These are phyloP conservation scores for Agonopterix heracliana DNA, from an alignment of 2,888 invertebrate genomes.

Conservation along the genomic window DNA sequence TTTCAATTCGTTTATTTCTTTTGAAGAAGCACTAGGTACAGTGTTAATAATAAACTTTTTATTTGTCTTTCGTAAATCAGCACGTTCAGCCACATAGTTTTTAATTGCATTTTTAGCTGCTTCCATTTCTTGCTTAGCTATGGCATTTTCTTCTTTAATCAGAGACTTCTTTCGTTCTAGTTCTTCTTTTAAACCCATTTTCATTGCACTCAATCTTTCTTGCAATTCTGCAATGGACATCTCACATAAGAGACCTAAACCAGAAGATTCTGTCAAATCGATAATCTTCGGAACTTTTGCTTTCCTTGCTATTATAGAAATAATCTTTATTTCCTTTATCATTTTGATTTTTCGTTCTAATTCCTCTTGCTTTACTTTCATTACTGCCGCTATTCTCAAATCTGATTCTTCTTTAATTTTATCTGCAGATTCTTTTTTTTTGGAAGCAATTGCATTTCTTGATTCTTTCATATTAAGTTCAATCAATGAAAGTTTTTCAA, in stretches of 20 bases:
- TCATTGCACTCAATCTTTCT: slow-evolving; percentile 68
- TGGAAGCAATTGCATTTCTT: slow-evolving; percentile 33
- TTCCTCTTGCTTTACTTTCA: slow-evolving; percentile 66
- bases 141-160: slow-evolving; percentile 60
- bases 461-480: slow-evolving; percentile 49
- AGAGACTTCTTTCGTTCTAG: slow-evolving; percentile 59
- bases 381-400: slow-evolving; percentile 40
- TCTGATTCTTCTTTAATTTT: slow-evolving; percentile 49
- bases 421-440: slow-evolving; percentile 49
- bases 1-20: slow-evolving; percentile 65
- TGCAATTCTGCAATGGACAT: slow-evolving; percentile 80
- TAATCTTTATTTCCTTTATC: slow-evolving; percentile 70
- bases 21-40: slow-evolving; percentile 29
- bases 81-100: slow-evolving; percentile 47
- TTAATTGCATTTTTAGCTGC: slow-evolving; percentile 60
- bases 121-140: slow-evolving; percentile 62
- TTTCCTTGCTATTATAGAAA: slow-evolving; percentile 67
- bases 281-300: slow-evolving; percentile 69
- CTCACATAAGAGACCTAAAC: slow-evolving; percentile 77
- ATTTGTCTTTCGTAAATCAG: slow-evolving; percentile 34
- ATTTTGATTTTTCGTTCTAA: slow-evolving; percentile 63
- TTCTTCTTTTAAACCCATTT: slow-evolving; percentile 70
- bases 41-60: slow-evolving; percentile 28
- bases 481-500: slow-evolving; percentile 53
- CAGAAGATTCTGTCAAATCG: slow-evolving; percentile 76